Evolutionary conservation across 2,888 invertebrate species (phyloP), one percentile per base, ranked within the genome.

Genomic region (Cephus nigrinus): DNA sequence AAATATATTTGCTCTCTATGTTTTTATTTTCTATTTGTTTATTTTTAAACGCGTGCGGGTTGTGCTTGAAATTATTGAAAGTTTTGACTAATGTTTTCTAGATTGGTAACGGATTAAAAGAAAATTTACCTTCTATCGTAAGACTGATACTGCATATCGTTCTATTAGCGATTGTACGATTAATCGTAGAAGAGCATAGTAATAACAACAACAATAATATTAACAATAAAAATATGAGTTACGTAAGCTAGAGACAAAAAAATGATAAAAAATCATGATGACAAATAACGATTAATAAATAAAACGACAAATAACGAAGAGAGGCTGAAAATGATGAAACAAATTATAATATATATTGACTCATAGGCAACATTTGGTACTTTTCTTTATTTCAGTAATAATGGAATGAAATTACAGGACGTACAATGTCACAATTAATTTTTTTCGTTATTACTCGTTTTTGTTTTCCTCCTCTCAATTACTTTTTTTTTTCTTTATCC

Each of bases 381-480:
- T 77, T 83, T 86, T 86, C 82, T 89, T 89, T 89, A 89, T 89
- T 88, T 88, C 84, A 85, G 81, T 87, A 88, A 84, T 86, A 83
- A 83, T 87, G 85, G 87, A 88, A 88, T 88, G 86, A 88, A 87
- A 86, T 89, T 88, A 88, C 87, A 89, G 83, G 86, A 87, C 84
- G 85, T 87, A 86, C 85, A 87, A 85, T 85, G 84, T 80, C 86
- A 82, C 23, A 55, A 55, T 23, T 55, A 15, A 15, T 40, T 40
- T 15, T 40, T 15, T 15, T 40, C 15, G 40, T 40, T 40, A 40
- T 40, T 40, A 40, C 40, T 40, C 15, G 15, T 40, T 40, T 40
- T 40, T 15, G 40, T 15, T 40, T 40, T 40, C 40, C 40, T 40
- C 15, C 40, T 40, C 5, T 40, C 15, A 15, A 40, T 40, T 15